Conservation (phyloP, 2,113 vertebrate genomes). For the Columba janthina region DNA sequence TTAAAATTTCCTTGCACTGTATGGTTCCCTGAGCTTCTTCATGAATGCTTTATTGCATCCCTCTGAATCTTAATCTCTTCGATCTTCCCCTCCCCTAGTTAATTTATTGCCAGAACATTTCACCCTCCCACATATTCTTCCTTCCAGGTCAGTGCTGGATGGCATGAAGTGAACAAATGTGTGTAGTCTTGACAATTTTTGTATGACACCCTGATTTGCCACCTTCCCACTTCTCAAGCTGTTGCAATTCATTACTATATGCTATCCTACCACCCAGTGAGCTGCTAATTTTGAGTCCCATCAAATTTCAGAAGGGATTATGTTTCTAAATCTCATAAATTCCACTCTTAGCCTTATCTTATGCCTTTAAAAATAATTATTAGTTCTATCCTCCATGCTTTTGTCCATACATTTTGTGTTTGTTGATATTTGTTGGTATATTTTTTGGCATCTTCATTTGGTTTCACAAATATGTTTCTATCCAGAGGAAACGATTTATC, state of each 20-base stretch:
- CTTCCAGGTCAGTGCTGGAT: constrained; percentile 56
- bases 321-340: background rate
- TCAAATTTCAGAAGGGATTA: background rate
- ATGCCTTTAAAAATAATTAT: background rate
- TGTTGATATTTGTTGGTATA: background rate
- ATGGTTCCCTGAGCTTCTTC: background rate
- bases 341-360: background rate
- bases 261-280: background rate
- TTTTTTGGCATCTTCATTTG: background rate
- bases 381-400: background rate
- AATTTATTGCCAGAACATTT: constrained; percentile 45
- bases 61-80: background rate
- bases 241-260: constrained; percentile 21
- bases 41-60: background rate
- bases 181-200: constrained; percentile 40
- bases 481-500: background rate
- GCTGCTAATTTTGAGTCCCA: background rate
- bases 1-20: background rate
- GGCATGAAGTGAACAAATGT: constrained; percentile 69
- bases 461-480: background rate
- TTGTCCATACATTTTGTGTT: background rate
- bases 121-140: constrained; percentile 51
- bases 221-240: constrained; percentile 66
- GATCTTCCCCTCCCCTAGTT: background rate
- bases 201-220: constrained; percentile 27